Evolutionary conservation across 1,140 invertebrate species (phyloP).

Genomic region (Dinoponera quadriceps): DNA sequence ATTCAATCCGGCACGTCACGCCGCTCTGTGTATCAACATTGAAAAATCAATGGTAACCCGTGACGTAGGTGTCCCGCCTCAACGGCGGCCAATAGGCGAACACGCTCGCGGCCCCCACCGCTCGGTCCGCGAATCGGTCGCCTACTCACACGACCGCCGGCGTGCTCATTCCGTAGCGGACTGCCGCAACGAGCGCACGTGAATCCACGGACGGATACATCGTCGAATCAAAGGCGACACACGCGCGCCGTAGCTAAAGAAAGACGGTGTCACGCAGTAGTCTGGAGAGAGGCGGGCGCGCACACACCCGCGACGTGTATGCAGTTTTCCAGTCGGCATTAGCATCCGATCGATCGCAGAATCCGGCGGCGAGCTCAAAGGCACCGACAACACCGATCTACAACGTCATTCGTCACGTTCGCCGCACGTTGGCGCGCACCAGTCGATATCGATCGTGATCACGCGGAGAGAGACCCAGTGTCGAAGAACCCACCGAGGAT

Average conservation of each 20-base stretch:
- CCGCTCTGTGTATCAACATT: constrained; percentile 82
- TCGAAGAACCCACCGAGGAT: constrained; percentile 4
- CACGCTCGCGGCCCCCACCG: constrained; percentile 37
- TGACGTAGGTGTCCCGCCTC: constrained; percentile 84
- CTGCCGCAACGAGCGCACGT: constrained; percentile 72
- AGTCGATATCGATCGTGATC: too few species aligned
- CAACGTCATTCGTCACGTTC: too few species aligned
- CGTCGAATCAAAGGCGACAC: constrained; percentile 57
- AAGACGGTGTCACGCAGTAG: neutral
- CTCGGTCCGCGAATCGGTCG: constrained; percentile 4
- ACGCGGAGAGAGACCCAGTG: too few species aligned
- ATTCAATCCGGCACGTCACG: constrained; percentile 76
- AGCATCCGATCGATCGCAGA: neutral
- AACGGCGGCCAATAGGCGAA: constrained; percentile 75
- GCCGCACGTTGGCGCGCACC: too few species aligned
- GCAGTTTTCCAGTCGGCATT: constrained; percentile 71
- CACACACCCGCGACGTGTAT: constrained; percentile 65
- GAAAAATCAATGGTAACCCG: constrained; percentile 84
- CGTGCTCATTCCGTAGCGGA: constrained; percentile 80
- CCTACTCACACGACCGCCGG: constrained; percentile 67
- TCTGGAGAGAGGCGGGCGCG: neutral
- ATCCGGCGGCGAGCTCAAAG: too few species aligned
- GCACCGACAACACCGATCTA: too few species aligned
- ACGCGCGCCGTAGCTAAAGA: constrained; percentile 10
- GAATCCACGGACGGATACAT: constrained; percentile 56